These are phyloP conservation scores for Neodiprion fabricii DNA, from an alignment of 1,140 invertebrate genomes.

Conservation along the genomic window DNA sequence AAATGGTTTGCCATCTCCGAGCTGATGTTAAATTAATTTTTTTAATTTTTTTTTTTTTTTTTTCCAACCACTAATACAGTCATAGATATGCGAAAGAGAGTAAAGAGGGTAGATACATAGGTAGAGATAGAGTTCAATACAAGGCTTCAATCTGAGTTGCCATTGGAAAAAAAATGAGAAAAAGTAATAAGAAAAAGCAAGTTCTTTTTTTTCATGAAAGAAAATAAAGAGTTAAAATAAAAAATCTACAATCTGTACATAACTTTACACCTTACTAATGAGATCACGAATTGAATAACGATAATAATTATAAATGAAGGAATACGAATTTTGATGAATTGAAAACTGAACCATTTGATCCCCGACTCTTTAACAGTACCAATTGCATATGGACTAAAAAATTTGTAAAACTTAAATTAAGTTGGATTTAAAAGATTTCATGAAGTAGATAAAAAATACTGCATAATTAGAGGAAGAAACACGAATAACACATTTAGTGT, in stretches of 20 bases:
- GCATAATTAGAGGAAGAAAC: neutral
- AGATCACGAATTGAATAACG: neutral
- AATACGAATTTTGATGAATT: neutral
- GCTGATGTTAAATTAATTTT: neutral
- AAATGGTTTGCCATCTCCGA: neutral
- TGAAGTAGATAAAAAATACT: too few species aligned
- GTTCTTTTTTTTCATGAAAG: neutral
- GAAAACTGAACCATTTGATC: too few species aligned
- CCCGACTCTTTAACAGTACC: too few species aligned
- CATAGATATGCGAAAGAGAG: too few species aligned
- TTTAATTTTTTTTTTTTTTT: neutral
- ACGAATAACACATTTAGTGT: neutral
- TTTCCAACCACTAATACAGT: too few species aligned
- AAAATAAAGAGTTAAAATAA: neutral
- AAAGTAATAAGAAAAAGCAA: neutral
- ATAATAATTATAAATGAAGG: neutral
- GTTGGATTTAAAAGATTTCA: too few species aligned
- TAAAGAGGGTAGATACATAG: too few species aligned
- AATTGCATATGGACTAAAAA: too few species aligned
- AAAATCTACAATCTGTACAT: neutral
- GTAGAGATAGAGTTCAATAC: too few species aligned
- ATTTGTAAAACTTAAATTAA: too few species aligned
- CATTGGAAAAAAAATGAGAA: neutral
- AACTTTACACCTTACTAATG: constrained; percentile 2
- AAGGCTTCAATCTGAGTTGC: neutral